Conservation (phyloP, 2,113 vertebrate genomes). For the Hippocampus comes region DNA sequence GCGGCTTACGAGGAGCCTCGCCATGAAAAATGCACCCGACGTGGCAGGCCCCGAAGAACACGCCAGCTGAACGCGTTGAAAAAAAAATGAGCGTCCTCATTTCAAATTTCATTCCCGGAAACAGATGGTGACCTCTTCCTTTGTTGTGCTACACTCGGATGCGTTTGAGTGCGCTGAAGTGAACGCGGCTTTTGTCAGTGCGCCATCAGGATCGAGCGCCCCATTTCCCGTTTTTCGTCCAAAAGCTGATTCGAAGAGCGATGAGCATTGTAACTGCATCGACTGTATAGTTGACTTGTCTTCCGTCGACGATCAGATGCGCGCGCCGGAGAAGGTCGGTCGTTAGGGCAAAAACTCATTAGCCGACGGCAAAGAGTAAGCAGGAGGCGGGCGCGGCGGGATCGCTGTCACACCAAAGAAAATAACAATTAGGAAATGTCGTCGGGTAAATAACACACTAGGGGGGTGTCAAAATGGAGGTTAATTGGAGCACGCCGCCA, state of each 20-base stretch:
- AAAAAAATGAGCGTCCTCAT: constrained; percentile 26
- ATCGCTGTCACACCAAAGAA: not conserved
- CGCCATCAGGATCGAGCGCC: no score
- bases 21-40: constrained; percentile 50
- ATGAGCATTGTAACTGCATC: no score
- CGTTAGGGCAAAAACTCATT: constrained; percentile 72
- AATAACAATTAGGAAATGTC: not conserved
- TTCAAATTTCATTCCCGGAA: constrained; percentile 52
- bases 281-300: no score
- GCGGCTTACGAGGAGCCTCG: constrained; percentile 22
- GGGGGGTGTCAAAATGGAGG: not conserved
- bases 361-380: constrained; percentile 35
- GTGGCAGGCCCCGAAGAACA: not conserved
- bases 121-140: constrained; percentile 70
- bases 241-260: no score
- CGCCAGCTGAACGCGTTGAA: constrained; percentile 30
- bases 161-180: no score
- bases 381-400: not conserved
- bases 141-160: not conserved
- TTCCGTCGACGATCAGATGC: not conserved
- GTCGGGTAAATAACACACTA: constrained; percentile 7
- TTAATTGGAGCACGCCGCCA: not conserved
- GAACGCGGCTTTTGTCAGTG: no score
- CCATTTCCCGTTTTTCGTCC: no score
- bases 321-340: constrained; percentile 41